Conservation (phyloP, 2,113 vertebrate genomes). For the Chaenocephalus aceratus region DNA sequence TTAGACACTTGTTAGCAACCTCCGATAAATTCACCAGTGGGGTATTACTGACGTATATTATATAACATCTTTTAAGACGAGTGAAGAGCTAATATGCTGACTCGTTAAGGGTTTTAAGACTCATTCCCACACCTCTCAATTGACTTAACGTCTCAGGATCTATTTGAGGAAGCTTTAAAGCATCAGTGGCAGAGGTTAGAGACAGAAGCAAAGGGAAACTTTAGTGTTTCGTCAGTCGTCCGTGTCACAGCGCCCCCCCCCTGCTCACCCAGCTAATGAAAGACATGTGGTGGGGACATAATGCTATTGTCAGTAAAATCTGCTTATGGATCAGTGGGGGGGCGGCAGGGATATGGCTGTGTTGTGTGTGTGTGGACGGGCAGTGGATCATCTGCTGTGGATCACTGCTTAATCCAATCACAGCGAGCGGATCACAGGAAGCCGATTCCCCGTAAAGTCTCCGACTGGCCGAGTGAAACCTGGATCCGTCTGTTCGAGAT, state of each 20-base stretch:
- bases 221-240: background rate
- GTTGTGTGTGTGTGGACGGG: conserved; percentile 61
- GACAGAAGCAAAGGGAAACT: background rate
- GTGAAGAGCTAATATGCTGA: too few relatives aligned
- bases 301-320: conserved; percentile 77
- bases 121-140: too few relatives aligned
- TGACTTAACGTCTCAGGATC: background rate
- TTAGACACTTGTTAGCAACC: too few relatives aligned
- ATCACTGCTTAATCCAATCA: conserved; percentile 78
- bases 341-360: conserved; percentile 48
- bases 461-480: background rate
- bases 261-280: conserved; percentile 8
- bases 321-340: conserved; percentile 68
- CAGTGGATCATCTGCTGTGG: conserved; percentile 56
- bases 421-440: conserved; percentile 65
- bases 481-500: conserved; percentile 25
- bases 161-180: background rate
- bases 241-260: too few relatives aligned
- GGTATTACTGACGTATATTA: too few relatives aligned
- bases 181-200: background rate
- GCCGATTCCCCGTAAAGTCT: conserved; percentile 43
- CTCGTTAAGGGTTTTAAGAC: too few relatives aligned
- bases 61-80: too few relatives aligned
- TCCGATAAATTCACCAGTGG: too few relatives aligned
- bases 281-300: too few relatives aligned